A percentile compares a stretch with the other conserved stretches of the same genome.
Conservation (phyloP, 1,140 invertebrate species). For the Pogonus chalceus region DNA sequence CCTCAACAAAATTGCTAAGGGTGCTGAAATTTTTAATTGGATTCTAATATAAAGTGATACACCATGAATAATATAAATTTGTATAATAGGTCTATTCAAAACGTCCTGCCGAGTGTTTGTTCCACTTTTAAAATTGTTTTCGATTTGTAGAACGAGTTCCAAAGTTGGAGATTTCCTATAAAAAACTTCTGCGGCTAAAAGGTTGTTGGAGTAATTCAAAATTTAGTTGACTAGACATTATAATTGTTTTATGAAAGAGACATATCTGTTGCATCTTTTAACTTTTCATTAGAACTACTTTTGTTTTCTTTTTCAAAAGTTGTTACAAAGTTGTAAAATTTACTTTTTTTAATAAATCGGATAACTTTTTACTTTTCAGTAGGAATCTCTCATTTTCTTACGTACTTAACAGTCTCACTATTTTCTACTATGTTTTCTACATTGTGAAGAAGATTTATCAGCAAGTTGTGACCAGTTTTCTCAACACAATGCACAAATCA, state of each 20-base stretch:
- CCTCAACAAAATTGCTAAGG: slow-evolving; percentile 18
- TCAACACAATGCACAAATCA: too few relatives aligned
- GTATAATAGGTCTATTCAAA: slow-evolving; percentile 12
- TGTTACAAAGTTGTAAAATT: slow-evolving; percentile 14
- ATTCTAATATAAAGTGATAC: slow-evolving; percentile 16
- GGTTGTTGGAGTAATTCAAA: slow-evolving; percentile 17
- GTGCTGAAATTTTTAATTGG: slow-evolving; percentile 19
- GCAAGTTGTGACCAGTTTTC: too few relatives aligned
- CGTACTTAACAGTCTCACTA: slow-evolving; percentile 11
- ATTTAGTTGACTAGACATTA: slow-evolving; percentile 19
- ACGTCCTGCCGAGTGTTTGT: slow-evolving; percentile 15
- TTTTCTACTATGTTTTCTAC: neutral
- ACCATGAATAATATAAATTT: slow-evolving; percentile 16
- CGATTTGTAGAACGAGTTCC: slow-evolving; percentile 17
- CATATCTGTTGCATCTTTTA: slow-evolving; percentile 16
- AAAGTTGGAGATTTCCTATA: slow-evolving; percentile 18
- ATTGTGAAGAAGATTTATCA: neutral
- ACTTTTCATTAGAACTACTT: slow-evolving; percentile 15
- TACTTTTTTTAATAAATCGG: slow-evolving; percentile 14
- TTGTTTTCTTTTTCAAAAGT: slow-evolving; percentile 15
- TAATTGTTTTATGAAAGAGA: slow-evolving; percentile 17
- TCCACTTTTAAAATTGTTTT: slow-evolving; percentile 16
- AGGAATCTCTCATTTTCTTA: slow-evolving; percentile 18
- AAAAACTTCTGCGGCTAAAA: slow-evolving; percentile 16
- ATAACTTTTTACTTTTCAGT: slow-evolving; percentile 16